These are phyloP conservation scores for Brachyrhaphis roseni DNA, from an alignment of 2,797 vertebrate genomes.

Conservation along the genomic window DNA sequence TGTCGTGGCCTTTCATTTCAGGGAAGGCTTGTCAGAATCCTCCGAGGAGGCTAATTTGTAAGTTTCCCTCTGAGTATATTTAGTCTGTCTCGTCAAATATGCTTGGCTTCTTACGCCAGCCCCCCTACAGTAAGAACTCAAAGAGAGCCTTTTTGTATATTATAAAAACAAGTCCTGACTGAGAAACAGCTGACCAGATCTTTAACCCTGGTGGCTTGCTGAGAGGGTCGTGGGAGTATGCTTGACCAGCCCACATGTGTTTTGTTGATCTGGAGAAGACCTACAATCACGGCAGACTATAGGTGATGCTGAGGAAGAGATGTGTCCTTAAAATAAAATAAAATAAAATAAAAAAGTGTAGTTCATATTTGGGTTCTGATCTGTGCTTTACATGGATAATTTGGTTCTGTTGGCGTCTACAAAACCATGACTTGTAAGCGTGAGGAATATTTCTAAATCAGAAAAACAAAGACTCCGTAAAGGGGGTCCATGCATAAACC, in stretches of 20 bases:
- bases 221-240: neutral
- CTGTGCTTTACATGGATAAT: neutral
- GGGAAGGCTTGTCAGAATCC: slow-evolving; percentile 60
- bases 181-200: neutral
- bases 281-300: neutral
- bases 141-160: slow-evolving; percentile 36
- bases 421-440: neutral
- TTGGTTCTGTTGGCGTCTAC: neutral
- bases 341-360: too few species aligned
- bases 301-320: neutral
- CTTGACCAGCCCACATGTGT: neutral
- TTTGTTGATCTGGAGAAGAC: neutral
- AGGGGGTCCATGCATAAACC: neutral
- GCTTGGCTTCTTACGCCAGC: slow-evolving; percentile 4
- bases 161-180: slow-evolving; percentile 1
- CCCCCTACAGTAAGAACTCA: slow-evolving; percentile 27
- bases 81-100: slow-evolving; percentile 52
- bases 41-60: slow-evolving; percentile 73
- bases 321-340: neutral
- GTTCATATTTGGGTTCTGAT: too few species aligned
- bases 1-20: slow-evolving; percentile 72
- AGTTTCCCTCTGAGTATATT: slow-evolving; percentile 65
- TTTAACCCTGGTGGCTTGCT: neutral
- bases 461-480: neutral
- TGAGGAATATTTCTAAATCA: neutral